Evolutionary conservation across 2,888 invertebrate genomes (phyloP), one percentile per base, ranked within the genome.

Genomic region (Drosophila neoperkinsi): DNA sequence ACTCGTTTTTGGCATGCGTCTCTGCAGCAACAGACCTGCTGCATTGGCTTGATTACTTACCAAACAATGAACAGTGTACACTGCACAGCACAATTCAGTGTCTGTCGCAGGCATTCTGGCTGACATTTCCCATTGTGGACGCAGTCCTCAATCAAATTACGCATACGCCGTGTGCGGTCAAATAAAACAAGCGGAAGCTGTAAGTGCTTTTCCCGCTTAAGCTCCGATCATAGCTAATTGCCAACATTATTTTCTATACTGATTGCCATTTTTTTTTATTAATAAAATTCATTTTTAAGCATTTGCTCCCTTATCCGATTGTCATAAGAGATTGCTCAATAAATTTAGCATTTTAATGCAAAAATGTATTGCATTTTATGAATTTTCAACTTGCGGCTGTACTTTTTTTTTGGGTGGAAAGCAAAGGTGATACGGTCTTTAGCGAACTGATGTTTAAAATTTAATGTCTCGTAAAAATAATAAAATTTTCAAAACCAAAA

Each of bases 1-100:
- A 86, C 65, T 85, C 78, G 80, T 84, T 81, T 79, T 69, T 69
- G 64, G 53, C 69, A 82, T 72, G 57, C 55, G 58, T 43, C 61
- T 71, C 69, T 62, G 60, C 76, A 61, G 66, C 53, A 31, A 60
- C 41, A 80, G 71, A 66, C 66, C 46, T 33, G 18, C 38, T 30
- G n/a, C 38, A 38, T 28, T 38, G 21, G 43, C 31, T n/a, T 53
- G 31, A 60, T 50, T 60, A n/a, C 50, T 28, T 10, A 18, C 28
- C 30, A 31, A 5, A 21, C 58, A 50, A 49, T 64, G 57, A 16
- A 31, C 18, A 73, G 52, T 53, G 28, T 59, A 51, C 25, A 56
- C 25, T 36, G 21, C 38, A 41, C 58, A 71, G 53, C 76, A 73
- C 16, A 79, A 79, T 57, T 66, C 62, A 74, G 53, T 56, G 28